Evolutionary conservation across 2,888 invertebrate species (phyloP).

Genomic region (Pristionchus japonicus): DNA sequence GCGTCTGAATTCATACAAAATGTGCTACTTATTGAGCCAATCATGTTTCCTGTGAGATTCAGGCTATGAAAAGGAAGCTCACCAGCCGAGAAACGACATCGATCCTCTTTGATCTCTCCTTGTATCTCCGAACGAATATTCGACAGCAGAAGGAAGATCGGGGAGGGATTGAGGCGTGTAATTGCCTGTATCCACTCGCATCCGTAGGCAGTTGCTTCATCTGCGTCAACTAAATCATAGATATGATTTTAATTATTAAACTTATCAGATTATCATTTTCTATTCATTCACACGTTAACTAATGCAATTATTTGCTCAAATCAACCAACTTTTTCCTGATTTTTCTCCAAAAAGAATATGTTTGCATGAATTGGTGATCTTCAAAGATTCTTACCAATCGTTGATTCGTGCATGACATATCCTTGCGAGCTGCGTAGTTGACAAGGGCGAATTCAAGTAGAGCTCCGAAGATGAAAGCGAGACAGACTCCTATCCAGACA

Average conservation of each 20-base stretch:
- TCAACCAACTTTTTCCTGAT: no score
- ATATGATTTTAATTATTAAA: no score
- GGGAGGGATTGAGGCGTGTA: slow-evolving; percentile 55
- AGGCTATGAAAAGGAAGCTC: background rate
- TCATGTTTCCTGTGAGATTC: background rate
- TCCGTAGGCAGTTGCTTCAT: slow-evolving; percentile 60
- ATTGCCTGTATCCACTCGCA: slow-evolving; percentile 55
- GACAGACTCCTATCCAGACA: slow-evolving; percentile 74
- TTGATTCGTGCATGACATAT: slow-evolving; percentile 57
- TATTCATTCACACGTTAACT: no score
- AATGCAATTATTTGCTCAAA: no score
- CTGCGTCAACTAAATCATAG: slow-evolving; percentile 48
- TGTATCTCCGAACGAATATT: slow-evolving; percentile 72
- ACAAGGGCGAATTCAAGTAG: slow-evolving; percentile 73
- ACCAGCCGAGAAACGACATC: slow-evolving; percentile 73
- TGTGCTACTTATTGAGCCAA: background rate
- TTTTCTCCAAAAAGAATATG: no score
- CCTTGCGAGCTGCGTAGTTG: slow-evolving; percentile 73
- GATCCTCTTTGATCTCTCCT: slow-evolving; percentile 73
- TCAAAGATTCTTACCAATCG: slow-evolving; percentile 51
- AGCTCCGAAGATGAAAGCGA: slow-evolving; percentile 73
- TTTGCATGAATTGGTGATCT: no score
- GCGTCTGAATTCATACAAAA: no score
- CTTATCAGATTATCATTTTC: no score
- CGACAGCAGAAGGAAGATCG: slow-evolving; percentile 69